Percentiles rank a stretch among this genome's conserved stretches.
phyloP scores from a whole-genome alignment of 2,797 vertebrate species.

The Acipenser oxyrinchus region DNA sequence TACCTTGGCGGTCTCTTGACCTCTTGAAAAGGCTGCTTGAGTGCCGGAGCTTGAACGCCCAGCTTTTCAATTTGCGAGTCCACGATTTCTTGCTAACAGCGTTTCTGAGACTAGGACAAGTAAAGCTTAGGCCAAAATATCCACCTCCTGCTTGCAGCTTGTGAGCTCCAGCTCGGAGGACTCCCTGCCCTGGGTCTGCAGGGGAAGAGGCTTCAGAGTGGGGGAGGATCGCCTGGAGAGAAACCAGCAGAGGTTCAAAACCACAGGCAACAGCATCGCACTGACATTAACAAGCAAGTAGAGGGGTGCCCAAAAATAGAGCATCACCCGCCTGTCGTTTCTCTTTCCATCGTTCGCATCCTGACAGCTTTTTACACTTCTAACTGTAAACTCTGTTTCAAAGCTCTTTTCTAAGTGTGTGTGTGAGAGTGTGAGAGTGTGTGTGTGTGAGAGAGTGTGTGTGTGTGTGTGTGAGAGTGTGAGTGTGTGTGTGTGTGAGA shows the following conservation, averaged over 20 bases:
- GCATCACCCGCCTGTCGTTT: too few relatives aligned
- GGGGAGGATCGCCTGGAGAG: constrained; percentile 68
- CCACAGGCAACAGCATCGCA: constrained; percentile 7
- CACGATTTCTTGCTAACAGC: constrained; percentile 96
- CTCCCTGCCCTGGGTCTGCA: too few relatives aligned
- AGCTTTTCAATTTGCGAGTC: constrained; percentile 95
- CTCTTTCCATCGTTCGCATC: too few relatives aligned
- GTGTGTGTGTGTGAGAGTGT: too few relatives aligned
- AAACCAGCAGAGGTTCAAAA: constrained; percentile 52
- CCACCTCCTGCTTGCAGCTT: constrained; percentile 86
- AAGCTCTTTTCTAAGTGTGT: too few relatives aligned
- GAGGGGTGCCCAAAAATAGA: too few relatives aligned
- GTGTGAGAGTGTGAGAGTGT: too few relatives aligned
- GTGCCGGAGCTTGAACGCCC: constrained; percentile 91
- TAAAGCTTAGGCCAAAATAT: constrained; percentile 98
- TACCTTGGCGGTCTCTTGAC: constrained; percentile 89
- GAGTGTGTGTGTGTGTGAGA: too few relatives aligned
- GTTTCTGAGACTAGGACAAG: constrained; percentile 97
- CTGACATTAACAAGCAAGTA: background rate
- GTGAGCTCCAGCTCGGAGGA: constrained; percentile 60
- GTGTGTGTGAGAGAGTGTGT: too few relatives aligned
- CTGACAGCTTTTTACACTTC: too few relatives aligned
- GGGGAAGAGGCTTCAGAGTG: constrained; percentile 39
- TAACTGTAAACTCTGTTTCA: too few relatives aligned
- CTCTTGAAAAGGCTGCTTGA: constrained; percentile 93